phyloP scores from a whole-genome alignment of 2,797 vertebrate genomes.

The Clamator glandarius region DNA sequence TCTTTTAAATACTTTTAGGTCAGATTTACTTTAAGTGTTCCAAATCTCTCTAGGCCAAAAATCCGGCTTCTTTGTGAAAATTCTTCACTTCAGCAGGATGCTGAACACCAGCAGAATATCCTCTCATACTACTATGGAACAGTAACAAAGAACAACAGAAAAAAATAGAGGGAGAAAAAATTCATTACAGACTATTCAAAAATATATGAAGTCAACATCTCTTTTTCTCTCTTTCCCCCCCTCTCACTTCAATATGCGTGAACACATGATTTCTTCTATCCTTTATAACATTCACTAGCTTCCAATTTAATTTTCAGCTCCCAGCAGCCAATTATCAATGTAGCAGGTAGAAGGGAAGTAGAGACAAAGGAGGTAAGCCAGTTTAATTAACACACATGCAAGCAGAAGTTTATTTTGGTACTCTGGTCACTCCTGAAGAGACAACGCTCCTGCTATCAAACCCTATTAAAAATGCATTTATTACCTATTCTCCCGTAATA shows the following conservation, averaged over 20 bases:
- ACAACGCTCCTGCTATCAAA: constrained; percentile 22
- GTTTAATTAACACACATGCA: constrained; percentile 59
- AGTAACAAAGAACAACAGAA: background rate
- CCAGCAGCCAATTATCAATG: constrained; percentile 47
- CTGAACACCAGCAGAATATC: background rate
- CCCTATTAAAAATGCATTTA: constrained; percentile 66
- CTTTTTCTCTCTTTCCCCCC: background rate
- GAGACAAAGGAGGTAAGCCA: constrained; percentile 12
- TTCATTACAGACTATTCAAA: background rate
- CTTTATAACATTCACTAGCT: background rate
- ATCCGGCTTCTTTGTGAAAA: background rate
- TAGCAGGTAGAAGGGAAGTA: constrained; percentile 25
- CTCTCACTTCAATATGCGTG: background rate
- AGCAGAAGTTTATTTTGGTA: constrained; percentile 28
- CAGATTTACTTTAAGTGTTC: background rate
- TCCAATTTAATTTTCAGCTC: constrained; percentile 45
- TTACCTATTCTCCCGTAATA: constrained; percentile 46
- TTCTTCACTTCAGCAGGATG: background rate
- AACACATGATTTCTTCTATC: background rate
- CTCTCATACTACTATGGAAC: background rate
- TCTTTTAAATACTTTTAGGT: constrained; percentile 20
- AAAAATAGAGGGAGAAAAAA: background rate
- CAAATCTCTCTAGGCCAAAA: constrained; percentile 2
- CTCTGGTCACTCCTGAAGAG: background rate
- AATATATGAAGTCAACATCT: background rate